Conservation (phyloP, 2,797 vertebrate species). For the Periparus ater region DNA sequence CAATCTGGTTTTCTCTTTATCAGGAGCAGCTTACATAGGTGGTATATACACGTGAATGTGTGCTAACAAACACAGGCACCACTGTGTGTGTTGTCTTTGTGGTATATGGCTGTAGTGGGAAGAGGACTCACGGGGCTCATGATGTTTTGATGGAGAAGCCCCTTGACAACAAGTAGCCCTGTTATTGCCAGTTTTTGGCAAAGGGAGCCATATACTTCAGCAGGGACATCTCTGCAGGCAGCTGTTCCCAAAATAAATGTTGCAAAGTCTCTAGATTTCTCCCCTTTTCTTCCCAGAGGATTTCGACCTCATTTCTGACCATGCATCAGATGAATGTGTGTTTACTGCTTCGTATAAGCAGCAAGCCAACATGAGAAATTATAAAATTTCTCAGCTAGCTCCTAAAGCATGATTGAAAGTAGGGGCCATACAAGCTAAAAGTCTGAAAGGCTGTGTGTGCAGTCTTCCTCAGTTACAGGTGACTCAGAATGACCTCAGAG, state of each 20-base stretch:
- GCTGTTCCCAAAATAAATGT: conserved; percentile 27
- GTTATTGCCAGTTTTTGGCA: conserved; percentile 25
- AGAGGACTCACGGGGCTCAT: not conserved
- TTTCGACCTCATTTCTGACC: conserved; percentile 31
- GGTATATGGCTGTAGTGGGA: not conserved
- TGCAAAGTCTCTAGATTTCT: conserved; percentile 18
- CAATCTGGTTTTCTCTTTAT: not conserved
- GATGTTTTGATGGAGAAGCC: conserved; percentile 4
- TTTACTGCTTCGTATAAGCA: conserved; percentile 24
- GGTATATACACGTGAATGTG: not conserved
- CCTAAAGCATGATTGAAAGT: not conserved
- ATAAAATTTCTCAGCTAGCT: not conserved
- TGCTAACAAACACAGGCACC: not conserved
- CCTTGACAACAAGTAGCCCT: conserved; percentile 12
- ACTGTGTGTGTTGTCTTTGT: not conserved
- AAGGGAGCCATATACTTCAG: not conserved
- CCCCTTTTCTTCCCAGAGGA: not conserved
- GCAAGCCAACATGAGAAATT: not conserved
- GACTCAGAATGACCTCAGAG: not conserved
- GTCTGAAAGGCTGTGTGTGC: not conserved
- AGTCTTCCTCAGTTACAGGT: not conserved
- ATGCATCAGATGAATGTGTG: not conserved
- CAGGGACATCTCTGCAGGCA: conserved; percentile 13
- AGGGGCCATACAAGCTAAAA: not conserved
- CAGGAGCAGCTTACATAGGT: not conserved